Percentiles rank a stretch among this genome's conserved stretches.
These are phyloP conservation scores for Corythaixoides concolor DNA, from an alignment of 2,113 vertebrate genomes.

Conservation along the genomic window DNA sequence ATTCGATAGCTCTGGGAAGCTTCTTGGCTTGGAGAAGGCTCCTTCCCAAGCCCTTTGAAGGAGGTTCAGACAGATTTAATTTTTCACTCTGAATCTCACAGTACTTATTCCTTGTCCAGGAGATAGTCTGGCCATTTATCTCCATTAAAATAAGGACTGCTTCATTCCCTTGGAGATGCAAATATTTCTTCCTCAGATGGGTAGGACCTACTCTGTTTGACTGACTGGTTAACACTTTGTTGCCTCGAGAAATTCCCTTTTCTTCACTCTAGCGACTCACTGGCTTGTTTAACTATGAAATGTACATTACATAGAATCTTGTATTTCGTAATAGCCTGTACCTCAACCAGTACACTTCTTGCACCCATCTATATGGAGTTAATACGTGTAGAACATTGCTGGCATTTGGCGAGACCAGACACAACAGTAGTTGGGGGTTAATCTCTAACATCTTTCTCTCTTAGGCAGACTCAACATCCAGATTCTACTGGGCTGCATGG, in stretches of 20 bases:
- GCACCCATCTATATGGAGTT: neutral
- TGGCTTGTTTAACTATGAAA: neutral
- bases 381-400: neutral
- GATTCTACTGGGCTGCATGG: neutral
- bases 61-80: neutral
- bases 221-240: neutral
- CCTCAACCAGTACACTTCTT: neutral
- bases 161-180: neutral
- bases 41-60: neutral
- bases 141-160: neutral
- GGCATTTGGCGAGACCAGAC: neutral
- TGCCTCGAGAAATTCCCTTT: neutral
- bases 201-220: neutral
- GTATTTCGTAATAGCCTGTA: neutral
- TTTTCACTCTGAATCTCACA: neutral
- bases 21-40: neutral
- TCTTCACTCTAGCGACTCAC: neutral
- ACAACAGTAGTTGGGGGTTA: neutral
- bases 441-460: neutral
- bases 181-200: neutral
- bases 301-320: neutral
- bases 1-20: neutral
- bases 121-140: neutral
- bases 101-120: neutral
- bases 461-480: neutral